These are phyloP conservation scores for Osmerus eperlanus DNA, from an alignment of 2,113 vertebrate genomes.

Conservation along the genomic window DNA sequence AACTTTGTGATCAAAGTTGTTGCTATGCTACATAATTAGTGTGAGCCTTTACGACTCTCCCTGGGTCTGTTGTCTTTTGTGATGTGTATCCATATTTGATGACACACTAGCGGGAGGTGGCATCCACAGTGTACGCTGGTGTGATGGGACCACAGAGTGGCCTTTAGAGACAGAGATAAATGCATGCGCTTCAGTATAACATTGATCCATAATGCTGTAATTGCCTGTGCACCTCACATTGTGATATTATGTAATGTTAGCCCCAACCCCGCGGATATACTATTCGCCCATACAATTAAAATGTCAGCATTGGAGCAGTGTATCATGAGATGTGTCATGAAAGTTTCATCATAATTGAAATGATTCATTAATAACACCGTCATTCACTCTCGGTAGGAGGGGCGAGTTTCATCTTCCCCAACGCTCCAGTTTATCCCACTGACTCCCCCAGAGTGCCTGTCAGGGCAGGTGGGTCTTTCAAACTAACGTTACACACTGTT, in stretches of 20 bases:
- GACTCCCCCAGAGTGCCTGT: slow-evolving; percentile 80
- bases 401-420: slow-evolving; percentile 88
- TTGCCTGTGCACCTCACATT: background rate
- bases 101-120: background rate
- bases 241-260: too few species aligned
- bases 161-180: background rate
- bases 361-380: slow-evolving; percentile 18
- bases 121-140: background rate
- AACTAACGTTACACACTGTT: background rate
- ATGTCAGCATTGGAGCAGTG: background rate
- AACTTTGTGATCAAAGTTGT: too few species aligned
- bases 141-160: background rate
- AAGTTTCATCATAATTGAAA: background rate
- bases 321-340: slow-evolving; percentile 1
- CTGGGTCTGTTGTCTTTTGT: background rate
- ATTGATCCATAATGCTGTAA: background rate
- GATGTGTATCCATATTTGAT: background rate
- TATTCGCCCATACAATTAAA: background rate
- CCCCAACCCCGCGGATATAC: background rate
- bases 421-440: slow-evolving; percentile 78
- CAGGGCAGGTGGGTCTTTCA: slow-evolving; percentile 77
- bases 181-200: background rate
- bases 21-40: too few species aligned
- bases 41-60: background rate
- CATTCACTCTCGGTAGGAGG: slow-evolving; percentile 78